A percentile compares a stretch with the other conserved stretches of the same genome.
Evolutionary conservation across 2,113 vertebrate species (phyloP).

Genomic region (Chionis minor): DNA sequence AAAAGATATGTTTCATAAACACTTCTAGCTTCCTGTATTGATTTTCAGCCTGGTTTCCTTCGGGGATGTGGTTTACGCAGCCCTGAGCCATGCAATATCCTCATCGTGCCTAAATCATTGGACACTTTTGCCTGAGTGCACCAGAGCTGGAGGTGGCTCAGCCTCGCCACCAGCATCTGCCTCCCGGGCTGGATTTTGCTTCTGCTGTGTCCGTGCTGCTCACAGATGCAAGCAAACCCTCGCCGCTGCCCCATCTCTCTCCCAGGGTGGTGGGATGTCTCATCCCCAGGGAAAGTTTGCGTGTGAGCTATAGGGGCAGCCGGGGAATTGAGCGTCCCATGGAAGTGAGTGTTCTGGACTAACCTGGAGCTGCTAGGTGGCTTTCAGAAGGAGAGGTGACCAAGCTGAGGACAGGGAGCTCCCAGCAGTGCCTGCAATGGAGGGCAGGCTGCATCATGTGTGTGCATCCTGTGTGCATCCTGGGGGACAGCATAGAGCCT

Average conservation of each 20-base stretch:
- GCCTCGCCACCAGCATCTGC: background rate
- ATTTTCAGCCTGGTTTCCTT: background rate
- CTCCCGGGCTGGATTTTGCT: background rate
- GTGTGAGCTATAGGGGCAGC: background rate
- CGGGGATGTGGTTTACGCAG: background rate
- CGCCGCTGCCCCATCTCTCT: background rate
- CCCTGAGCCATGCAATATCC: fast-evolving
- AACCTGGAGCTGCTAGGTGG: background rate
- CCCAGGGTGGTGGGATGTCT: background rate
- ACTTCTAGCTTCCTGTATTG: background rate
- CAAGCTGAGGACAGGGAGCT: background rate
- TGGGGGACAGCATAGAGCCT: background rate
- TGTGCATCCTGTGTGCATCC: background rate
- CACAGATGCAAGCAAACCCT: background rate
- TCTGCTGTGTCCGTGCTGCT: background rate
- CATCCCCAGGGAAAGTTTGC: background rate
- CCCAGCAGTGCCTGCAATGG: background rate
- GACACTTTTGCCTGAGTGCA: background rate
- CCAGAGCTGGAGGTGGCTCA: background rate
- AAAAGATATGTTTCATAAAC: background rate
- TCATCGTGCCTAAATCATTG: background rate
- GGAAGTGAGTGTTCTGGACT: fast-evolving
- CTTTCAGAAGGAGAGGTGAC: background rate
- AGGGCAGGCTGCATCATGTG: background rate
- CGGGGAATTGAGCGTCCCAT: fast-evolving